Conservation (phyloP, 2,888 invertebrate genomes). For the Taenaris catops region DNA sequence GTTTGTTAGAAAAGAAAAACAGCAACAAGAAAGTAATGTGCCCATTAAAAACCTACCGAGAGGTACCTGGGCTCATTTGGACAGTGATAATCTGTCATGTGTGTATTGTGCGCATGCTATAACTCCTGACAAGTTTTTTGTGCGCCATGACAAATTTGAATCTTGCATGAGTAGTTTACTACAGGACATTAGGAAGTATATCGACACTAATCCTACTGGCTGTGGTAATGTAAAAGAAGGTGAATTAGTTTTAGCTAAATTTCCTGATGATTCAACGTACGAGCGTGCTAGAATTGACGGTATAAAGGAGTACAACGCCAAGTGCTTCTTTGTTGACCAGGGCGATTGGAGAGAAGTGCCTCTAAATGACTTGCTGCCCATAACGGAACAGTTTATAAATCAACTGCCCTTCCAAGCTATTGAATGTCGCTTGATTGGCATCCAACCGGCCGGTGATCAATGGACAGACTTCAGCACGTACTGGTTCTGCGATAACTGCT, state of each 20-base stretch:
- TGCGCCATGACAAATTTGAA: conserved; percentile 67
- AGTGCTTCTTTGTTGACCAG: conserved; percentile 82
- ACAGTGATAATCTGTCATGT: conserved; percentile 44
- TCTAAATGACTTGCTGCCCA: conserved; percentile 53
- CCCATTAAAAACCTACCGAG: conserved; percentile 28
- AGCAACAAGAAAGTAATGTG: conserved; percentile 27
- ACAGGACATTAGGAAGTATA: conserved; percentile 56
- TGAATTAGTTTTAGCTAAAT: conserved; percentile 71
- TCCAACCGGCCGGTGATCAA: conserved; percentile 56
- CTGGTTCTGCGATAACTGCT: conserved; percentile 67
- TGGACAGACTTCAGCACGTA: conserved; percentile 77
- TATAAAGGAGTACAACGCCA: conserved; percentile 47
- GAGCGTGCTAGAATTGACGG: conserved; percentile 66
- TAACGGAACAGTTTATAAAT: conserved; percentile 67
- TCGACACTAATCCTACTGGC: conserved; percentile 32
- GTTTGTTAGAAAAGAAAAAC: conserved; percentile 15
- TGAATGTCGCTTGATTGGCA: conserved; percentile 79
- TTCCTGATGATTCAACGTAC: conserved; percentile 56
- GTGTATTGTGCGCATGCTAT: conserved; percentile 64
- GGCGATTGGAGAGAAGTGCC: conserved; percentile 75
- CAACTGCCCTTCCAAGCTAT: conserved; percentile 83
- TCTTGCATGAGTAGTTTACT: conserved; percentile 49
- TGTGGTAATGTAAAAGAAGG: conserved; percentile 41
- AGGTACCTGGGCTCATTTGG: conserved; percentile 72
- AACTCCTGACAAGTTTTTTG: conserved; percentile 67